Conservation (phyloP, 2,888 invertebrate genomes). For the Drosophila lacicola region DNA sequence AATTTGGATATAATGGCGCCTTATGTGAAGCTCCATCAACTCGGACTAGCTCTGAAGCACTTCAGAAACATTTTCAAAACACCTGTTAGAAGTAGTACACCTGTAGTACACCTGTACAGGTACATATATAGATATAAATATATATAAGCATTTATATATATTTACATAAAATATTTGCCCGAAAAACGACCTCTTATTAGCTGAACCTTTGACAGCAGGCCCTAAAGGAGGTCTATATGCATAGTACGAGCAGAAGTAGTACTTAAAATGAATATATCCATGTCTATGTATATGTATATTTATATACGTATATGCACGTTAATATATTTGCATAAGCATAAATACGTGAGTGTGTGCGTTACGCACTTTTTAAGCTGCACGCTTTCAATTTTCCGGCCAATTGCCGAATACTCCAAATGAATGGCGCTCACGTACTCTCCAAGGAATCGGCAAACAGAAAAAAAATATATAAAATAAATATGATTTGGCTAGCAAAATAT, state of each 20-base stretch:
- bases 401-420: constrained; percentile 7
- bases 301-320: too few relatives aligned
- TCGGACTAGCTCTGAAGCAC: too few relatives aligned
- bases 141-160: not conserved
- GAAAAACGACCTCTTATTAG: constrained; percentile 1
- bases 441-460: constrained; percentile 7
- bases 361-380: constrained; percentile 3
- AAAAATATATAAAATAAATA: constrained; percentile 10
- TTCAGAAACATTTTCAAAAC: not conserved
- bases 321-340: constrained; percentile 20
- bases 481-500: constrained; percentile 42
- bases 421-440: constrained; percentile 7
- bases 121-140: not conserved
- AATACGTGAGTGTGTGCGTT: constrained; percentile 1
- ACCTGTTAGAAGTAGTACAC: too few relatives aligned
- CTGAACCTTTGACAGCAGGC: not conserved
- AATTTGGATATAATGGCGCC: not conserved
- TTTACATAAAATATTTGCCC: not conserved
- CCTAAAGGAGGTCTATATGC: not conserved
- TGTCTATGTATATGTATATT: not conserved
- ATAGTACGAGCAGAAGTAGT: not conserved
- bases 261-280: not conserved
- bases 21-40: not conserved
- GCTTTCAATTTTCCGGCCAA: constrained; percentile 10
- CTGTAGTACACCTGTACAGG: too few relatives aligned